Evolutionary conservation across 2,797 vertebrate genomes (phyloP).

Genomic region (Spondyliosoma cantharus): DNA sequence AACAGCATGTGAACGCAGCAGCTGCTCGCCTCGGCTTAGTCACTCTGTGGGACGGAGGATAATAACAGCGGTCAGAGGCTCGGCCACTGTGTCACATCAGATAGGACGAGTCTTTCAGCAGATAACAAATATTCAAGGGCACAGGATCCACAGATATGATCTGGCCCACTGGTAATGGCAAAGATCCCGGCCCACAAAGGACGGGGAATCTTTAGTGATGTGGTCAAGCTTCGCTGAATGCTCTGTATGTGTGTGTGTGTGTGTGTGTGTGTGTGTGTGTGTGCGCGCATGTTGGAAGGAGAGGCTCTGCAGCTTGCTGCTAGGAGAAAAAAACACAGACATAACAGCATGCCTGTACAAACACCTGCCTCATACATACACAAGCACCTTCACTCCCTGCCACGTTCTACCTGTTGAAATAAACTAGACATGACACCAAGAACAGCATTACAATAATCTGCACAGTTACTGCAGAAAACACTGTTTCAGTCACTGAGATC

Average conservation of each 20-base stretch:
- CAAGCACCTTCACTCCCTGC: neutral
- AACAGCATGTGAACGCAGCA: slow-evolving; percentile 67
- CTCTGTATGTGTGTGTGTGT: slow-evolving; percentile 18
- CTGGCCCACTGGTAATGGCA: slow-evolving; percentile 61
- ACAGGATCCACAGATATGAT: slow-evolving; percentile 62
- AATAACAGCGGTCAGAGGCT: slow-evolving; percentile 57
- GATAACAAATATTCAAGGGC: slow-evolving; percentile 51
- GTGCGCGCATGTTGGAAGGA: slow-evolving; percentile 24
- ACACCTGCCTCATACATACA: slow-evolving; percentile 27
- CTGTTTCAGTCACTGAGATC: neutral
- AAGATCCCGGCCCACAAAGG: slow-evolving; percentile 41
- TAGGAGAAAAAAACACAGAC: slow-evolving; percentile 58
- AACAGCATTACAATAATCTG: neutral
- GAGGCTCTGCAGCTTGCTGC: slow-evolving; percentile 47
- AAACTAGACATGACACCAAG: neutral
- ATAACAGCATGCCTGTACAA: slow-evolving; percentile 55
- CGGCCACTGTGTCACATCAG: slow-evolving; percentile 69
- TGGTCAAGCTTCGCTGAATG: slow-evolving; percentile 52
- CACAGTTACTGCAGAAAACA: neutral
- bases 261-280: slow-evolving; percentile 17
- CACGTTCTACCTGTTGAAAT: slow-evolving; percentile 4
- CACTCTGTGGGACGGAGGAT: slow-evolving; percentile 56
- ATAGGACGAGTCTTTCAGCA: slow-evolving; percentile 61
- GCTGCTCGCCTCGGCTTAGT: slow-evolving; percentile 69
- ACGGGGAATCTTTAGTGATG: slow-evolving; percentile 60